These are phyloP conservation scores for Coelopa pilipes DNA, from an alignment of 2,888 invertebrate genomes.

Conservation along the genomic window DNA sequence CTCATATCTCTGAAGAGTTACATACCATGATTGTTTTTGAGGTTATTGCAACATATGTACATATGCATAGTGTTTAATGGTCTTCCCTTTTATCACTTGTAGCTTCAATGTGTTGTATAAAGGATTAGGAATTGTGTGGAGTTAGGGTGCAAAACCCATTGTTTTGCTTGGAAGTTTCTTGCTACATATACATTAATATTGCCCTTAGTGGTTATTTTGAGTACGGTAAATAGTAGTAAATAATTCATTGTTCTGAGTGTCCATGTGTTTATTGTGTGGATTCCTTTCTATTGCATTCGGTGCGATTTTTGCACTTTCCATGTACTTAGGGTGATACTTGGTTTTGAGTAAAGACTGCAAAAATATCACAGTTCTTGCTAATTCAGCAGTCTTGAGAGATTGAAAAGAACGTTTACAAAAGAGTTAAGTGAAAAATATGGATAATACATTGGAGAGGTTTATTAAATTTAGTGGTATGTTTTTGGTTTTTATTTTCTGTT, in stretches of 20 bases:
- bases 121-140: too few relatives aligned
- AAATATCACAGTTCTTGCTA: slow-evolving; percentile 53
- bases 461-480: background rate
- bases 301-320: too few relatives aligned
- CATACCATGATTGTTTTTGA: too few relatives aligned
- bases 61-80: background rate
- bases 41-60: background rate
- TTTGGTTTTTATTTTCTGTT: background rate
- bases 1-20: too few relatives aligned
- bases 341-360: slow-evolving; percentile 47
- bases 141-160: too few relatives aligned
- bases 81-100: background rate
- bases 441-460: background rate
- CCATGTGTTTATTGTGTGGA: slow-evolving; percentile 1
- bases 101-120: background rate
- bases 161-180: too few relatives aligned
- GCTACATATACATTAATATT: too few relatives aligned
- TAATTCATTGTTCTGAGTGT: slow-evolving; percentile 9
- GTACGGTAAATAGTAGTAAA: background rate
- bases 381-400: slow-evolving; percentile 49
- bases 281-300: too few relatives aligned
- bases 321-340: too few relatives aligned
- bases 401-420: slow-evolving; percentile 4
- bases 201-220: background rate
- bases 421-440: background rate